Evolutionary conservation across 2,797 vertebrate genomes (phyloP).

Genomic region (Lithobates pipiens): DNA sequence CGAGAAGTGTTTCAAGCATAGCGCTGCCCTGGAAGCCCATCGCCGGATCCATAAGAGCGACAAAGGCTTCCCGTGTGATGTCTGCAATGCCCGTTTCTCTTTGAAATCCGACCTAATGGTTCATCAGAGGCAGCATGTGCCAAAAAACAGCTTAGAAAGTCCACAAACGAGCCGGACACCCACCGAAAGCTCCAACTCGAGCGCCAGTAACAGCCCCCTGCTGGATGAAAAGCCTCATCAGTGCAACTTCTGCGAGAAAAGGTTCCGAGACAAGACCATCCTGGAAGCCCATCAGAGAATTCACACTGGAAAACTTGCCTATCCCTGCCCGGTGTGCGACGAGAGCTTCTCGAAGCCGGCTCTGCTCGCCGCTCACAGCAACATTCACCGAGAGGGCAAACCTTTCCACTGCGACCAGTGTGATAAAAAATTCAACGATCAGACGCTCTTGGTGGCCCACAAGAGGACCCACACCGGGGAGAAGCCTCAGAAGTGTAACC

Average conservation of each 20-base stretch:
- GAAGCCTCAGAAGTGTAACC: slow-evolving; percentile 52
- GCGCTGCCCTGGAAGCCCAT: slow-evolving; percentile 20
- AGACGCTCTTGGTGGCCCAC: slow-evolving; percentile 50
- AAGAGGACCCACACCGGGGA: slow-evolving; percentile 57
- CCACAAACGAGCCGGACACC: background rate
- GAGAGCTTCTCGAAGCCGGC: slow-evolving; percentile 54
- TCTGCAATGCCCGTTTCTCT: slow-evolving; percentile 33
- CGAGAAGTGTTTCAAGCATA: slow-evolving; percentile 49
- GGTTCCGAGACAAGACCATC: slow-evolving; percentile 44
- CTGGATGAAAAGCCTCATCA: slow-evolving; percentile 32
- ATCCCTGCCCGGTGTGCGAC: slow-evolving; percentile 41
- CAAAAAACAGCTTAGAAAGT: background rate
- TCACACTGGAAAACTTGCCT: slow-evolving; percentile 47
- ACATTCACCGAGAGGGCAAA: slow-evolving; percentile 51
- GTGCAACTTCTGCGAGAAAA: slow-evolving; percentile 53
- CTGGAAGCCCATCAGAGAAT: slow-evolving; percentile 55
- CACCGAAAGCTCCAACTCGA: slow-evolving; percentile 19
- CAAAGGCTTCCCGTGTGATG: background rate
- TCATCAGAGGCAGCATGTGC: slow-evolving; percentile 10
- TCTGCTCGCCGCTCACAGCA: slow-evolving; percentile 38
- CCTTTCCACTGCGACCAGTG: slow-evolving; percentile 56
- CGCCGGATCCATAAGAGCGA: slow-evolving; percentile 28
- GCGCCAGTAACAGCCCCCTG: background rate
- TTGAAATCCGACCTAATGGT: slow-evolving; percentile 22
- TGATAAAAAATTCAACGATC: slow-evolving; percentile 54